Base-by-base conservation (phyloP, 2,113 vertebrate genomes). In the Puntigrus tetrazona region DNA sequence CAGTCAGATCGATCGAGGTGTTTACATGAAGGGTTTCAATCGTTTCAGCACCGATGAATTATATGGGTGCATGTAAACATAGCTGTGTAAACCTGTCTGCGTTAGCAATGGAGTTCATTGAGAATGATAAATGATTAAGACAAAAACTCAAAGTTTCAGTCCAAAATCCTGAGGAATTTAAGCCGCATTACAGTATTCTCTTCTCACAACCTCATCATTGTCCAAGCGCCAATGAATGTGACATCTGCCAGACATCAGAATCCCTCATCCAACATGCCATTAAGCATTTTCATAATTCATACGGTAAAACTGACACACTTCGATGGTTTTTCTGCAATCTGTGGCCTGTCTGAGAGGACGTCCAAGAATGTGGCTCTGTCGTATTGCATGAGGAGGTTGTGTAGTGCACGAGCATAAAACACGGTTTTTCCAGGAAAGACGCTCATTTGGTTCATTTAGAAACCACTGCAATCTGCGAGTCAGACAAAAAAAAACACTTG, bases 351-450 rank as follows among this genome's bases (percentile, higher is more conserved):
- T 78, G 50, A 57, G 50, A 36, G 20, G 18, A 57, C 11, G 10
- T 36, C 47, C 31, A 50, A 70, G 31, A 70, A 52, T 82, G 63
- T 70, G 80, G 22, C 38, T 36, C 63, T 50, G 63, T 82, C 47
- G 25, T 34, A 69, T 38, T 52, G 45, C 63, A 82, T 27, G 63
- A 82, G 20, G 31, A 6, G 22, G 27, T 52, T 69, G 10, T 34
- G 65, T 70, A 31, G 79, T 82, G 29, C 29, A 70, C 55, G 70
- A 70, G 29, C 80, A 70, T 70, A 55, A 55, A 69, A 70, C 80
- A 8, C 77, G 20, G 20, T 22, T 52, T 74, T 52, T 74, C 77
- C 79, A 61, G 70, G 55, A 74, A 63, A 50, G 38, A 85, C 8
- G 9, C 43, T 61, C 82, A 77, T 20, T 76, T 65, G 41, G 72